Evolutionary conservation across 2,113 vertebrate genomes (phyloP), one percentile per base, ranked within the genome.

Genomic region (Cisticola juncidis): DNA sequence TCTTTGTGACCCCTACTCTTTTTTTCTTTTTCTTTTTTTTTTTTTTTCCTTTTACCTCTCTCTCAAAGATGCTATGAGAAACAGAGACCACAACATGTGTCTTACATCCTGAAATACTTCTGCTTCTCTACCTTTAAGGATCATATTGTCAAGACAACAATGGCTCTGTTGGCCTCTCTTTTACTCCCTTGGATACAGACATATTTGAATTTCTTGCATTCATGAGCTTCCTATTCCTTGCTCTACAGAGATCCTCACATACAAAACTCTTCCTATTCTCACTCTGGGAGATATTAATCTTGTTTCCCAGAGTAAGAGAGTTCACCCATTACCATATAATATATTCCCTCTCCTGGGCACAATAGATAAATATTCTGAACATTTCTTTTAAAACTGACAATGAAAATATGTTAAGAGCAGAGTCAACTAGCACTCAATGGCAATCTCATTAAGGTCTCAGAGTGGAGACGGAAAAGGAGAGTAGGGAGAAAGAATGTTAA

Each of bases 151-250:
- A 85, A 86, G 42, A 12, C 78, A 79, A 92, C 84, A 95, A 95
- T 80, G 61, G 6, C 91, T 95, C 93, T 91, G 81, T 38, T 93
- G 70, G 94, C 15, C 42, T 66, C 71, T 79, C 58, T 93, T 85
- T 80, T 77, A 40, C 42, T 73, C 85, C 58, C 81, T 88, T 33
- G 81, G 71, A 91, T 86, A 62, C 44, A 85, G 38, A 3, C 5
- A 18, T 29, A 93, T 94, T 95, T 94, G 78, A 95, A 90, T 97
- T 94, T 90, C 47, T 90, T 51, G 31, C 51, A 91, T 96, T 96
- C 85, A 96, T 64, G 51, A 68, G 26, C 26, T 94, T 91, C 36
- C 21, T 69, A 65, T 85, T 92, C 57, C 74, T 95, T 82, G 26
- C 7, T 77, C 64, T 91, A 31, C 56, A 48, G 86, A 96, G 79